Base-by-base conservation (phyloP, 2,888 invertebrate species). In the Nematopogon swammerdamellus region DNA sequence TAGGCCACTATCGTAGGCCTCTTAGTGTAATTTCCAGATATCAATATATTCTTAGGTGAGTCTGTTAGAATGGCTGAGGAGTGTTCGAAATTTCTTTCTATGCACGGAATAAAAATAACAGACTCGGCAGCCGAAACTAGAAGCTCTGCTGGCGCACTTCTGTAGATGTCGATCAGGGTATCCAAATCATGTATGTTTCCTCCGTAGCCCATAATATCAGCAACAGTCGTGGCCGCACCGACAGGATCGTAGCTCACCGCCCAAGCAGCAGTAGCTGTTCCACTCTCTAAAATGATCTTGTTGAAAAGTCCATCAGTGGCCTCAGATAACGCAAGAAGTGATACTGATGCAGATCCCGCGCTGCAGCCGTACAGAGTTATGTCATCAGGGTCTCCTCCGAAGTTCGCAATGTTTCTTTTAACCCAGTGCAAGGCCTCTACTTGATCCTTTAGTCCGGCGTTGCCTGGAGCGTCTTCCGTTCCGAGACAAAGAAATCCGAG, bases 401-500 rank as follows among this genome's bases (percentile, higher is more conserved):
- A 36, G 14, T 14, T 6, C 3, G 8, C 11, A 3, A 36, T 36
- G 36, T 36, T 36, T 6, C 14, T 36, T 36, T 36, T 6, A 14
- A 36, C n/a, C 49, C 49, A 49, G n/a, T 25, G n/a, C 18, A 43
- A 18, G 46, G 46, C 18, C 5, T 19, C n/a, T n/a, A 51, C 48
- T 45, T 51, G 48, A 25, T 48, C 51, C 25, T 46, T 51, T 43
- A 17, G 11, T 18, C 52, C 53, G 2, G 53, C 53, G 18, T 53
- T 53, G 8, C 53, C 53, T n/a, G 53, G 53, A 16, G 47, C 43
- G 18, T 50, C 49, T 46, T 52, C 45, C 17, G 53, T 53, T 3
- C 53, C 52, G n/a, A 53, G 43, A n/a, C 53, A 53, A 11, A 53
- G 19, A 29, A 52, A 52, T 6, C 53, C 53, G 29, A 52, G 50